Conservation (phyloP, 2,113 vertebrate species). For the Tamias sibiricus region DNA sequence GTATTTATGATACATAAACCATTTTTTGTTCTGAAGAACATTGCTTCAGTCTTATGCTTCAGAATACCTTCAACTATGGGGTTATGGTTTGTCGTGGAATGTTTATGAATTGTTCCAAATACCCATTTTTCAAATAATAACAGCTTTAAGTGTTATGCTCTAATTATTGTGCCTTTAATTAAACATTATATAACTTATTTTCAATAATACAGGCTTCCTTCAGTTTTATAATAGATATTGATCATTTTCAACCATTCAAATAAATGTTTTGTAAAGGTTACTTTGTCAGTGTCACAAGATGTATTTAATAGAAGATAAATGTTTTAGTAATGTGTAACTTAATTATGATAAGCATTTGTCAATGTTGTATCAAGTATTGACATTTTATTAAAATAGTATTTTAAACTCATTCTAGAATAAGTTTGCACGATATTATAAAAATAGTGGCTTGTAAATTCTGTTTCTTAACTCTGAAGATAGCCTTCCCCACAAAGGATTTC, state of each 20-base stretch:
- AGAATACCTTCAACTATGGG: neutral
- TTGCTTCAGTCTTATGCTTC: neutral
- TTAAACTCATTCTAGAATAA: neutral
- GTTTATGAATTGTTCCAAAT: neutral
- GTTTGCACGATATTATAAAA: neutral
- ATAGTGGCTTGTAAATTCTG: neutral
- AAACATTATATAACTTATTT: neutral
- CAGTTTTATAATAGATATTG: neutral
- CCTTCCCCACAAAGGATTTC: neutral
- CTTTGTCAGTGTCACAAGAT: neutral
- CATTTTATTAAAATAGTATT: neutral
- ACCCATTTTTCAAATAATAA: neutral
- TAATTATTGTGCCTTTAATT: neutral
- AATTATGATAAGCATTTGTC: neutral
- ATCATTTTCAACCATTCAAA: neutral
- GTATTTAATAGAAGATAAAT: neutral
- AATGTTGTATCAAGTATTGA: neutral
- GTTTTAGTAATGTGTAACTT: neutral
- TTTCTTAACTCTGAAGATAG: neutral
- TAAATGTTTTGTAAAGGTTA: conserved; percentile 14
- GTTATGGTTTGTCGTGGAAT: neutral
- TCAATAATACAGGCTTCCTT: neutral
- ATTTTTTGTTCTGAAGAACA: neutral
- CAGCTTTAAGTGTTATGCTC: neutral
- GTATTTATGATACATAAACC: neutral